phyloP scores from a whole-genome alignment of 2,888 invertebrate species.

The Pharmacophagus antenor region DNA sequence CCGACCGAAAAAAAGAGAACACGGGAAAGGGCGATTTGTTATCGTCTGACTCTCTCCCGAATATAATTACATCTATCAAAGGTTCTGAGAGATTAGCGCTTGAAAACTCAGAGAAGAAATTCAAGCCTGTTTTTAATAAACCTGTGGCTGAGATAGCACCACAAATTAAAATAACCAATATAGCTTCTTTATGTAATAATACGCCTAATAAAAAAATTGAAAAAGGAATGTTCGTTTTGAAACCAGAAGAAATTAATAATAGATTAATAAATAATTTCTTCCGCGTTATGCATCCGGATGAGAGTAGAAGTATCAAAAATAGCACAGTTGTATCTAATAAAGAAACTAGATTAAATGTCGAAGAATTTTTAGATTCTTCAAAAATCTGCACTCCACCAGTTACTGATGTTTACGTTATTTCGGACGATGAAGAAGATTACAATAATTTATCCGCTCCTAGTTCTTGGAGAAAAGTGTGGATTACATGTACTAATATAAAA shows the following conservation, averaged over 20 bases:
- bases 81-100: neutral
- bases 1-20: neutral
- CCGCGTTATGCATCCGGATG: conserved; percentile 12
- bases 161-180: conserved; percentile 47
- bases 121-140: conserved; percentile 31
- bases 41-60: conserved; percentile 1
- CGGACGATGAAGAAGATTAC: conserved; percentile 43
- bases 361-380: conserved; percentile 49
- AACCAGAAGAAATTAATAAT: conserved; percentile 73
- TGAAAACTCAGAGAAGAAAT: neutral
- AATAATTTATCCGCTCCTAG: conserved; percentile 18
- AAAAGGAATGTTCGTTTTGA: conserved; percentile 61
- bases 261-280: conserved; percentile 36
- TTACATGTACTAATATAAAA: conserved; percentile 53
- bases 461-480: conserved; percentile 48
- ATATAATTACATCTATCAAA: neutral
- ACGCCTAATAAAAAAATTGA: conserved; percentile 37
- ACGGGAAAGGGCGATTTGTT: neutral
- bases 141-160: conserved; percentile 49
- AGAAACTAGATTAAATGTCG: conserved; percentile 43
- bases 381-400: conserved; percentile 38
- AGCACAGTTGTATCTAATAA: neutral
- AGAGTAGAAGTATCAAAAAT: neutral
- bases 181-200: conserved; percentile 20
- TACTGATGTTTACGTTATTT: conserved; percentile 41